These are phyloP conservation scores for Meteorus cinctellus DNA, from an alignment of 2,888 invertebrate species.

Conservation along the genomic window DNA sequence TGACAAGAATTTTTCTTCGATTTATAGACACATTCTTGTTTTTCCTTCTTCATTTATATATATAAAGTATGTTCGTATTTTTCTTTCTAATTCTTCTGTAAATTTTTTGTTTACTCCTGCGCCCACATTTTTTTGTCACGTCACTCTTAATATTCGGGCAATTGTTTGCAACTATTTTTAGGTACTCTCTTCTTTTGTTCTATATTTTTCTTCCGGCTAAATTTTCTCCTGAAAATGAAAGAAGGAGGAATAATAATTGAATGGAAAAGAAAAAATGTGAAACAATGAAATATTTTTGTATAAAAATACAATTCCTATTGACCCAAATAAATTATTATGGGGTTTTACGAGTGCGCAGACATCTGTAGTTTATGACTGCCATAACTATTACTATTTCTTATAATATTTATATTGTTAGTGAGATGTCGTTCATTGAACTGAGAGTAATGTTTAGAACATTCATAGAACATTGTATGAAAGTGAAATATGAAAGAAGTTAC, in stretches of 20 bases:
- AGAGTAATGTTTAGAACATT: slow-evolving; percentile 17
- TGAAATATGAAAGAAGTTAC: slow-evolving; percentile 40
- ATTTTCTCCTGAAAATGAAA: neutral
- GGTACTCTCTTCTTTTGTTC: slow-evolving; percentile 4
- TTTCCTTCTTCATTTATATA: too few relatives aligned
- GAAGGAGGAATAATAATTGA: neutral
- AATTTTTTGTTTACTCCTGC: neutral
- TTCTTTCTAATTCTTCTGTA: neutral
- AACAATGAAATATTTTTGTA: too few relatives aligned
- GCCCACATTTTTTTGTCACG: neutral
- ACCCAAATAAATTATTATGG: neutral
- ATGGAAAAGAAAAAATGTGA: neutral
- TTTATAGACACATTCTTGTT: too few relatives aligned
- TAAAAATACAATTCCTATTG: neutral
- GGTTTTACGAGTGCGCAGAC: neutral
- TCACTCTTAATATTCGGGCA: neutral
- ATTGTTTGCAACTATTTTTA: slow-evolving; percentile 8
- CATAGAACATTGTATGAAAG: slow-evolving; percentile 23
- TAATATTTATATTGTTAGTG: neutral
- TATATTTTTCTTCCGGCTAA: neutral
- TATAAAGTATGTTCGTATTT: neutral
- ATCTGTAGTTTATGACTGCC: neutral
- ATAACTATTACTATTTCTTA: neutral
- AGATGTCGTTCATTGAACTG: slow-evolving; percentile 40
- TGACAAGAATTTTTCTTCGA: too few relatives aligned